phyloP scores from a whole-genome alignment of 2,888 invertebrate genomes.

The Dendrolimus houi region DNA sequence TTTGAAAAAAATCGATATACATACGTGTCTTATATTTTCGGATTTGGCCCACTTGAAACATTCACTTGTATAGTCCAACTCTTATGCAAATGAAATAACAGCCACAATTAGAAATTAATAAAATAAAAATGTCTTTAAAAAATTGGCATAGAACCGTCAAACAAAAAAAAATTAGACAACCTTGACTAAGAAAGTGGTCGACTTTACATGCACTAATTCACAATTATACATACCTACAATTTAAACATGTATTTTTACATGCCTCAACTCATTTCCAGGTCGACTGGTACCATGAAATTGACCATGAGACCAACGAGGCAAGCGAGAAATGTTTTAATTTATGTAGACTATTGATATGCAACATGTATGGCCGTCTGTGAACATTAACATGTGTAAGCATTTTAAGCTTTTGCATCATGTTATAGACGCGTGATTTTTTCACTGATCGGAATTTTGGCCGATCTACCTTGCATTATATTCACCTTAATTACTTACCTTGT shows the following conservation, averaged over 20 bases:
- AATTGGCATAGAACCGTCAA: not conserved
- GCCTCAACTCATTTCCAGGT: constrained; percentile 12
- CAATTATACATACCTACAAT: not conserved
- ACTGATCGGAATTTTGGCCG: no score
- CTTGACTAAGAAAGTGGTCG: constrained; percentile 16
- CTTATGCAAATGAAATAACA: no score
- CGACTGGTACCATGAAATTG: constrained; percentile 45
- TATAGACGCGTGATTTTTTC: no score
- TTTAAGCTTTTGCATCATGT: no score
- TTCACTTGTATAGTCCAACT: no score
- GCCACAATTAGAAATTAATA: no score
- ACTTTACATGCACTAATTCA: constrained; percentile 7
- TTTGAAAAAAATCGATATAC: no score
- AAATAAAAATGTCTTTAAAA: no score
- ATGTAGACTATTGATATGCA: not conserved
- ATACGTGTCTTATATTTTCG: no score
- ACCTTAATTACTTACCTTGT: no score
- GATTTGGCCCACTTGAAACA: no score
- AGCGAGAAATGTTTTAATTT: constrained; percentile 4
- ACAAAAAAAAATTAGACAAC: constrained; percentile 7
- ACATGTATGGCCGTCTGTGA: not conserved
- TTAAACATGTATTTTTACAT: not conserved
- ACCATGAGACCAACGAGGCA: constrained; percentile 46
- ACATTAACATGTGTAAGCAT: constrained; percentile 1
- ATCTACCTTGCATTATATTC: no score